Evolutionary conservation across 2,888 invertebrate species (phyloP).

Genomic region (Pachycephus smyrnensis): DNA sequence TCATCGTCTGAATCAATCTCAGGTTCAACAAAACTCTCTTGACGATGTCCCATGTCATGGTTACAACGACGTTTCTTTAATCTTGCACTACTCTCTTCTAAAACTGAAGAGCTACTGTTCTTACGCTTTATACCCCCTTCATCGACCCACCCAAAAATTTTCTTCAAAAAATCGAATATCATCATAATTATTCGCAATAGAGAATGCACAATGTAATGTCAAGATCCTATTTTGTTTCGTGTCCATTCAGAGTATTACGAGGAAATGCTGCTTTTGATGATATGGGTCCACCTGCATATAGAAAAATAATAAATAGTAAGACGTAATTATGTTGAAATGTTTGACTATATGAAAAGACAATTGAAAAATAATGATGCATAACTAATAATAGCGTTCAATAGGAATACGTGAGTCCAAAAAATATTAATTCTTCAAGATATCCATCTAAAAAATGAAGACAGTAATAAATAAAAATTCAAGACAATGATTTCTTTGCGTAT

Average conservation of each 20-base stretch:
- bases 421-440: background rate
- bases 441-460: background rate
- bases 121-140: constrained; percentile 49
- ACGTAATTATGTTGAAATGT: background rate
- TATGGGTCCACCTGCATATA: background rate
- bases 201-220: background rate
- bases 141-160: constrained; percentile 50
- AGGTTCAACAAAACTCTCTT: constrained; percentile 27
- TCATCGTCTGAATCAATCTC: constrained; percentile 41
- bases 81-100: constrained; percentile 30
- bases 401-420: background rate
- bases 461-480: background rate
- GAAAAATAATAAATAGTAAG: background rate
- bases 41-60: constrained; percentile 14
- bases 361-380: background rate
- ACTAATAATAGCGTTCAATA: background rate
- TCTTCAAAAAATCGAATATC: constrained; percentile 51
- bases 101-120: constrained; percentile 31
- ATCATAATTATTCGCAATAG: constrained; percentile 9
- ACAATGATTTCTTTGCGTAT: background rate
- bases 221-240: background rate
- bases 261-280: background rate
- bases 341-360: background rate
- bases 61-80: constrained; percentile 45
- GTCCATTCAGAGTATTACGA: background rate